Evolutionary conservation across 2,113 vertebrate genomes (phyloP).

Genomic region (Catharus minimus): DNA sequence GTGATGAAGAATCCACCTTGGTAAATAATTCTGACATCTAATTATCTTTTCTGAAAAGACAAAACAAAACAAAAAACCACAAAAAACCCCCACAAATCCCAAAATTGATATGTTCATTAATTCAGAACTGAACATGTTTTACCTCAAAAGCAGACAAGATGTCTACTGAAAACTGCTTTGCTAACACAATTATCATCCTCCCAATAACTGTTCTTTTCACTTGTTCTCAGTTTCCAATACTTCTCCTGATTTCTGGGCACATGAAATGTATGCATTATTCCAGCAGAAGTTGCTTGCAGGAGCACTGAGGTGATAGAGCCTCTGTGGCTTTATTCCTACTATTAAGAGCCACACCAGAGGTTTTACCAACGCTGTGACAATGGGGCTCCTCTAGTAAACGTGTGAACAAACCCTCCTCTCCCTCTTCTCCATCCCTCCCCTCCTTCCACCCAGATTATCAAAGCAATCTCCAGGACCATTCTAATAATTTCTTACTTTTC

Average conservation of each 20-base stretch:
- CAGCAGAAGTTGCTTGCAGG: background rate
- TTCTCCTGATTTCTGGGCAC: background rate
- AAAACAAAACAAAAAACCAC: background rate
- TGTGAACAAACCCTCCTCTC: background rate
- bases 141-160: background rate
- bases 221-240: background rate
- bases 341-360: background rate
- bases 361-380: background rate
- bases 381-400: background rate
- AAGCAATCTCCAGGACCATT: background rate
- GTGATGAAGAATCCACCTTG: background rate
- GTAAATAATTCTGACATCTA: background rate
- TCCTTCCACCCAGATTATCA: background rate
- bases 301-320: background rate
- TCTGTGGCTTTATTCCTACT: background rate
- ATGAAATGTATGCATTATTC: background rate
- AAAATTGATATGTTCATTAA: background rate
- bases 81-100: background rate
- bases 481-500: background rate
- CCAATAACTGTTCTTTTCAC: background rate
- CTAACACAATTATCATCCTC: background rate
- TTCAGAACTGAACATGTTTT: background rate
- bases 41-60: background rate
- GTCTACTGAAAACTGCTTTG: background rate
- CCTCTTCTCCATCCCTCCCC: background rate